These are phyloP conservation scores for Tringa solitaria DNA, from an alignment of 2,113 vertebrate genomes.

Conservation along the genomic window DNA sequence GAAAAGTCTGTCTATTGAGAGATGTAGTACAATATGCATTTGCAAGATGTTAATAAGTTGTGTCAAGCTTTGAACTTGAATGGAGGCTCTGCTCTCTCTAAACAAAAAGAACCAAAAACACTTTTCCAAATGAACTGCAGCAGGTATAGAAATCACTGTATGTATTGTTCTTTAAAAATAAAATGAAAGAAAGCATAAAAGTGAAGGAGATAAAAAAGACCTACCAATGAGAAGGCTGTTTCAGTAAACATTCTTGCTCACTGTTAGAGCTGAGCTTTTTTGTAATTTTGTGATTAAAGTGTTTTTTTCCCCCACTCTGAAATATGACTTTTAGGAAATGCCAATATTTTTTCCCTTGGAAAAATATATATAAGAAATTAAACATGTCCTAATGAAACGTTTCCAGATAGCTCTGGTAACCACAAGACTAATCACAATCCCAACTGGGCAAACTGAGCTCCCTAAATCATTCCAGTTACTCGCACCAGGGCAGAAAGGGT, in stretches of 20 bases:
- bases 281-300: background rate
- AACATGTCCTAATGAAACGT: background rate
- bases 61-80: background rate
- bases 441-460: background rate
- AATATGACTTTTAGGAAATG: background rate
- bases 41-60: background rate
- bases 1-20: background rate
- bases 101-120: background rate
- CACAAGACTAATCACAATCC: background rate
- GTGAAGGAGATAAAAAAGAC: background rate
- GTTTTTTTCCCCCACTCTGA: background rate
- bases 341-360: fast-evolving
- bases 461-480: background rate
- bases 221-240: background rate
- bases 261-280: background rate
- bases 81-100: background rate
- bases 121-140: background rate
- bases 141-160: background rate
- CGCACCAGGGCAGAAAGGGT: background rate
- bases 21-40: background rate
- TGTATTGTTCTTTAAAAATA: background rate
- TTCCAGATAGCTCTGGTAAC: background rate
- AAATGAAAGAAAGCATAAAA: background rate
- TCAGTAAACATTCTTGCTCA: background rate
- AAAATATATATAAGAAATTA: background rate